A percentile compares a stretch with the other conserved stretches of the same genome.
Evolutionary conservation across 2,797 vertebrate species (phyloP).

Genomic region (Chelidonichthys spinosus): DNA sequence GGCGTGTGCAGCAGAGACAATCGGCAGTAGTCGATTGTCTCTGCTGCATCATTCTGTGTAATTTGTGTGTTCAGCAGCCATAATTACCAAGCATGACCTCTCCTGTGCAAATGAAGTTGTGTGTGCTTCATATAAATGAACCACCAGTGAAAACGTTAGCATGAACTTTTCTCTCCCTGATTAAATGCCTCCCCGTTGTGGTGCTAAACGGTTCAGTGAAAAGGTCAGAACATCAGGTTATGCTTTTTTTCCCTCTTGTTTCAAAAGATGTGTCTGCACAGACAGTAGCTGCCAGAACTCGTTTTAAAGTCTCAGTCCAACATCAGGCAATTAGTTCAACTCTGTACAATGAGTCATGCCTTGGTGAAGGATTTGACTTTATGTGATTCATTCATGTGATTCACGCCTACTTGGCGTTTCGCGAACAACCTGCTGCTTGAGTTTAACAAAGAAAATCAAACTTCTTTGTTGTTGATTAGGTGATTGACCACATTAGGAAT

Average conservation of each 20-base stretch:
- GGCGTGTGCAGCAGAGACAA: constrained; percentile 30
- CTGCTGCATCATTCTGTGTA: constrained; percentile 19
- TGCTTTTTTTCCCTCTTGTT: not conserved
- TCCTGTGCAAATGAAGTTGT: not conserved
- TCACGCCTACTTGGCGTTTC: not conserved
- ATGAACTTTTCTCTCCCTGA: constrained; percentile 25
- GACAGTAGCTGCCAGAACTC: constrained; percentile 4
- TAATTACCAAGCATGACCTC: constrained; percentile 18
- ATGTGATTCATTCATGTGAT: constrained; percentile 21
- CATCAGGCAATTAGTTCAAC: not conserved
- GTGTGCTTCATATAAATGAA: constrained; percentile 19
- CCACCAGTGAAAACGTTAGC: constrained; percentile 21
- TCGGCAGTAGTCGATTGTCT: not conserved
- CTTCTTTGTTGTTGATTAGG: constrained; percentile 10
- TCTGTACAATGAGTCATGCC: constrained; percentile 8
- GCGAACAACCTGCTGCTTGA: not conserved
- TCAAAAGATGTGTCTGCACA: constrained; percentile 16
- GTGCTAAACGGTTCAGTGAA: constrained; percentile 39
- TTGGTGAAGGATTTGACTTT: constrained; percentile 6
- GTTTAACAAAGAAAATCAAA: not conserved
- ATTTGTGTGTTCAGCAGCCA: constrained; percentile 12
- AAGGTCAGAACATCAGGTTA: constrained; percentile 45
- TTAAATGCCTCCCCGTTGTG: constrained; percentile 40
- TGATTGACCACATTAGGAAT: constrained; percentile 19
- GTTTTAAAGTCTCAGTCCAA: constrained; percentile 1